Base-by-base conservation (phyloP, 2,113 vertebrate species). In the Dolichallabes microphthalmus region DNA sequence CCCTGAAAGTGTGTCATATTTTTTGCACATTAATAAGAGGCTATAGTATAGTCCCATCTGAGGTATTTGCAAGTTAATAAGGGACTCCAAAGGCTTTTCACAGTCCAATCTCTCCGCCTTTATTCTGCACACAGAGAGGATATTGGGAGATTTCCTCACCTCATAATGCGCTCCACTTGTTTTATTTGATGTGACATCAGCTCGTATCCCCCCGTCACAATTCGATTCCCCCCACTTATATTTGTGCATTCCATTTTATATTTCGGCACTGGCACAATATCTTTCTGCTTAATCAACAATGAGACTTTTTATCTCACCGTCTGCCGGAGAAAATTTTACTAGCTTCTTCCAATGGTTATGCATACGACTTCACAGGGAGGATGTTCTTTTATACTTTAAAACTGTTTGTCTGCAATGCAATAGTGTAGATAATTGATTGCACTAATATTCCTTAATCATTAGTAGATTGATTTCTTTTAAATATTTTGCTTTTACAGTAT, bases 101-200 rank as follows among this genome's bases (percentile, higher is more conserved):
- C 78, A 76, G 87, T 74, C 83, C 75, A n/a, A 83, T 79, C 81
- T 88, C 80, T 57, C 73, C 30, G 20, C 64, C 85, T 86, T 87
- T 83, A 82, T 86, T 88, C 69, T 55, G 71, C 73, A 82, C 75
- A 74, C 19, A 73, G 25, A 83, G 53, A 83, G 83, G 82, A 61
- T 79, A 83, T 79, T 32, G 81, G 82, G 81, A 87, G 75, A 84
- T 89, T 85, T 90, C 85, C 86, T 79, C 85, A 89, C 84, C 86
- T 90, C 78, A 89, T 90, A 89, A 87, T 84, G 87, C 45, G 82
- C 90, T 91, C 85, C 85, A 83, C 85, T 92, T 89, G 89, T 91
- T 92, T 93, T 87, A 90, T 91, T 86, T 87, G 82, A 89, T 85
- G 83, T 86, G 88, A 89, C 88, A 89, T 87, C 80, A 81, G 52